phyloP scores from a whole-genome alignment of 2,888 invertebrate species.

The Lasioglossum oenotherae region DNA sequence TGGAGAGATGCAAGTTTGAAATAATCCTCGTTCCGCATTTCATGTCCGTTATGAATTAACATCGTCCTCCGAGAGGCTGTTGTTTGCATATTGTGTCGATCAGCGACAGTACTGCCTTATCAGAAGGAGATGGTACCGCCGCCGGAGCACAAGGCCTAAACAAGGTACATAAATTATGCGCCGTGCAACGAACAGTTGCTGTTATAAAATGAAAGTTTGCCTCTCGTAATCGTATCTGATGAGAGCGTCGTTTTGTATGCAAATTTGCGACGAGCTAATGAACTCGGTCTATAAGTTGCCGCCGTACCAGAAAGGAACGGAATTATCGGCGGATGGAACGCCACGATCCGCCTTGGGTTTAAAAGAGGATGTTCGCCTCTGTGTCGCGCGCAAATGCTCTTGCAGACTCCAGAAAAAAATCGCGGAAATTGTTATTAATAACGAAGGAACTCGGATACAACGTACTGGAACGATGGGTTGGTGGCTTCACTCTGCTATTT shows the following conservation, averaged over 20 bases:
- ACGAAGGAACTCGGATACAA: too few relatives aligned
- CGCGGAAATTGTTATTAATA: background rate
- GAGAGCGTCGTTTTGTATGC: conserved; percentile 66
- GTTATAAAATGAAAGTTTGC: conserved; percentile 63
- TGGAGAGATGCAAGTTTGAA: conserved; percentile 1
- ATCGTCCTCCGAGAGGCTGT: background rate
- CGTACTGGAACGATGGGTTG: background rate
- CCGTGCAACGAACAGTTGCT: conserved; percentile 56
- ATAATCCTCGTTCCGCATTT: conserved; percentile 9
- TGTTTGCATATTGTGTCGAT: conserved; percentile 44
- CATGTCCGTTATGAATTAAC: conserved; percentile 26
- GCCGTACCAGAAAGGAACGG: conserved; percentile 1
- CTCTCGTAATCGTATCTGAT: conserved; percentile 63
- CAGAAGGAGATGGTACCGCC: conserved; percentile 39
- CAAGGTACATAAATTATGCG: conserved; percentile 61
- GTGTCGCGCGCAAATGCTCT: background rate
- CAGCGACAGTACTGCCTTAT: conserved; percentile 30
- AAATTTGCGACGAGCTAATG: conserved; percentile 69
- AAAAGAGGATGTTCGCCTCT: background rate
- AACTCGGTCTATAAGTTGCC: conserved; percentile 57
- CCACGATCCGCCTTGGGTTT: background rate
- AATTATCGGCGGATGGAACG: conserved; percentile 44
- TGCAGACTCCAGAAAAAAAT: background rate
- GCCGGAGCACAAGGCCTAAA: conserved; percentile 33
- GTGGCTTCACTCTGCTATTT: background rate